Conservation (phyloP, 2,797 vertebrate genomes). For the Lerista edwardsae region DNA sequence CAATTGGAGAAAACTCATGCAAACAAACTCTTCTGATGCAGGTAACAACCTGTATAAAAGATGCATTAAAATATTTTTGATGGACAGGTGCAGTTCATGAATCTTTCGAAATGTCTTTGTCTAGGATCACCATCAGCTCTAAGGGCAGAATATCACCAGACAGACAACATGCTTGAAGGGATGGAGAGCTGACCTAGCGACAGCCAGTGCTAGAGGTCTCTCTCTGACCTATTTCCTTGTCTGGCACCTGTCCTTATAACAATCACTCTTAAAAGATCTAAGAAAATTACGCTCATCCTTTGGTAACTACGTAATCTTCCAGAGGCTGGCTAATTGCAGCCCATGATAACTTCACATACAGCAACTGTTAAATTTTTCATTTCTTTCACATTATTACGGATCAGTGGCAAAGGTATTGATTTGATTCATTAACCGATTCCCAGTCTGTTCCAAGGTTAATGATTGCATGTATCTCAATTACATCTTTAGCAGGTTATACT, state of each 20-base stretch:
- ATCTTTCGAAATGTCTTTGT: slow-evolving; percentile 59
- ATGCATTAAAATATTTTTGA: slow-evolving; percentile 41
- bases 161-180: slow-evolving; percentile 46
- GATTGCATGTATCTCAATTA: slow-evolving; percentile 97
- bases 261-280: slow-evolving; percentile 87
- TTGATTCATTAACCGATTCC: slow-evolving; percentile 97
- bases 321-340: slow-evolving; percentile 95
- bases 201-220: slow-evolving; percentile 72
- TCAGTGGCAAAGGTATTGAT: slow-evolving; percentile 98
- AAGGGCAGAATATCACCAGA: slow-evolving; percentile 48
- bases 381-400: slow-evolving; percentile 99
- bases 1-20: not conserved
- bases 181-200: slow-evolving; percentile 62
- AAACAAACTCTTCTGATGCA: slow-evolving; percentile 7
- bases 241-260: slow-evolving; percentile 92
- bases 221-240: slow-evolving; percentile 91
- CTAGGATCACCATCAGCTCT: slow-evolving; percentile 28
- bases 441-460: slow-evolving; percentile 95
- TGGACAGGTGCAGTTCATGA: slow-evolving; percentile 43
- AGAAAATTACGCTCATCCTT: slow-evolving; percentile 91
- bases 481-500: slow-evolving; percentile 86
- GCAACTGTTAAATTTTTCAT: slow-evolving; percentile 98
- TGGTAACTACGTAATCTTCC: slow-evolving; percentile 98
- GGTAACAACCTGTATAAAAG: slow-evolving; percentile 36
- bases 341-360: slow-evolving; percentile 94